A percentile compares a stretch with the other conserved stretches of the same genome.
phyloP scores from a whole-genome alignment of 2,113 vertebrate genomes.

The Brachypodius melanocephalos region DNA sequence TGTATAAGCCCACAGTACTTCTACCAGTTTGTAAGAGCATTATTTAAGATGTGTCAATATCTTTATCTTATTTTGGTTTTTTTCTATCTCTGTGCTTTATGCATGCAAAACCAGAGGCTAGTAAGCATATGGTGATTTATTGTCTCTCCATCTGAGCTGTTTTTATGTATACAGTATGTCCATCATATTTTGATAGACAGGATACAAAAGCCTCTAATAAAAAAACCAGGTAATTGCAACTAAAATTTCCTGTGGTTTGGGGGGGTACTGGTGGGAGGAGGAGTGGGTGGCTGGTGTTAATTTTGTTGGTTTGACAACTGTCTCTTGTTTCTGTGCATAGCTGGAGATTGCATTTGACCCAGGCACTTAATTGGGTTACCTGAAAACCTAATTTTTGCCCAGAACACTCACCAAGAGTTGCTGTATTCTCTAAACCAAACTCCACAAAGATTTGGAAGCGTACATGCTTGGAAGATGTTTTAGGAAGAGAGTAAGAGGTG shows the following conservation, averaged over 20 bases:
- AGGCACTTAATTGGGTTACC: neutral
- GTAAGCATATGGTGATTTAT: neutral
- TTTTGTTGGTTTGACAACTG: neutral
- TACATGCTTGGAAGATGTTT: neutral
- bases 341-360: neutral
- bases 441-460: neutral
- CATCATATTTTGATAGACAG: neutral
- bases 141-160: neutral
- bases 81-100: neutral
- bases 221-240: neutral
- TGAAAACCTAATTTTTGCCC: neutral
- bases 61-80: neutral
- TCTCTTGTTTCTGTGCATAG: neutral
- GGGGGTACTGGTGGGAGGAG: accelerated
- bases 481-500: neutral
- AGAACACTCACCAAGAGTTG: neutral
- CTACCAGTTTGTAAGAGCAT: neutral
- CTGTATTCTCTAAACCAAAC: neutral
- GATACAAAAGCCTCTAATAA: neutral
- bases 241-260: neutral
- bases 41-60: neutral
- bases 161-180: neutral
- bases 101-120: neutral
- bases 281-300: neutral
- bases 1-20: neutral